These are phyloP conservation scores for Drosophila mojavensis DNA, from an alignment of 1,140 invertebrate species.

Conservation along the genomic window DNA sequence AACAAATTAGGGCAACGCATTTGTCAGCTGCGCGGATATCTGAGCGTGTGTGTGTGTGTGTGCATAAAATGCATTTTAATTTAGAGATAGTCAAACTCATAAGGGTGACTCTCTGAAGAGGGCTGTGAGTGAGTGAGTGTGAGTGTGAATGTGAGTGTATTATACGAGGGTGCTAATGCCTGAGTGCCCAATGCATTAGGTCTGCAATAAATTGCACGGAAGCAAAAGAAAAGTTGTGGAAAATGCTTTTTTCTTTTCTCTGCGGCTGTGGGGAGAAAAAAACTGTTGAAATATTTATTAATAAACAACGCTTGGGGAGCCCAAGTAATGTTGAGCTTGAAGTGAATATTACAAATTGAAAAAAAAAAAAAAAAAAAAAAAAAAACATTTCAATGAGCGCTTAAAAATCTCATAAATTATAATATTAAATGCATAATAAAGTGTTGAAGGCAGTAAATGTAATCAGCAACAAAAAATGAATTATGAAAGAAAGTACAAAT, in stretches of 20 bases:
- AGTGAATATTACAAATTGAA: background rate
- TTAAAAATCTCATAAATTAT: slow-evolving; percentile 2
- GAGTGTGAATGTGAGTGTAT: background rate
- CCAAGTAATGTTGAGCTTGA: background rate
- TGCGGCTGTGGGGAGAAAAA: background rate
- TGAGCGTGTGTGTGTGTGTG: slow-evolving; percentile 20
- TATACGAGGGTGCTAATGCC: slow-evolving; percentile 55
- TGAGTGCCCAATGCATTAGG: slow-evolving; percentile 48
- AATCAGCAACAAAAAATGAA: background rate
- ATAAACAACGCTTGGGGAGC: slow-evolving; percentile 1
- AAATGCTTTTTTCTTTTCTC: background rate
- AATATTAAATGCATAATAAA: background rate
- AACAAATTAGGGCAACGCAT: slow-evolving; percentile 37
- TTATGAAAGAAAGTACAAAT: background rate
- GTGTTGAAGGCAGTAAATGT: background rate
- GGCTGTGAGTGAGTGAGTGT: background rate
- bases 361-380: too few relatives aligned
- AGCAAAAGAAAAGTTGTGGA: slow-evolving; percentile 28
- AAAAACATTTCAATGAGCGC: background rate
- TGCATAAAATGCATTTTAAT: slow-evolving; percentile 75
- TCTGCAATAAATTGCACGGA: slow-evolving; percentile 64
- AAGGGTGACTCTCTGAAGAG: slow-evolving; percentile 20
- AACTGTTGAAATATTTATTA: slow-evolving; percentile 23
- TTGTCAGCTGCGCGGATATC: slow-evolving; percentile 28
- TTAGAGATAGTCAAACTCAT: slow-evolving; percentile 20